Percentiles rank a stretch among this genome's conserved stretches.
Conservation (phyloP, 35 echinoderm and acorn worm species). For the Holothuria glaberrima region DNA sequence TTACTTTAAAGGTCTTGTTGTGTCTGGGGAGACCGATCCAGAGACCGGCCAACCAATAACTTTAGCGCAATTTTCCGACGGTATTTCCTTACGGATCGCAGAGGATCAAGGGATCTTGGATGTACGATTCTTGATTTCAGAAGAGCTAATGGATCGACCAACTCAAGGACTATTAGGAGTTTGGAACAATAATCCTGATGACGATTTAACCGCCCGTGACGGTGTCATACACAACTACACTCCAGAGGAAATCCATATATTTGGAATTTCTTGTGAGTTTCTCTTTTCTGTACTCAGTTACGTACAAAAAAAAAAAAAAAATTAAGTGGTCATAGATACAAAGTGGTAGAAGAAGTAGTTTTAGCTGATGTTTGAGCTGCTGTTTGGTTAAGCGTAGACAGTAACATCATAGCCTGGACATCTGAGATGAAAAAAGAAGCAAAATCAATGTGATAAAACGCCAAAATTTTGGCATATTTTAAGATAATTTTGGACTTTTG, state of each 20-base stretch:
- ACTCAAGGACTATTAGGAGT: neutral
- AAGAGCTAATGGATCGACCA: neutral
- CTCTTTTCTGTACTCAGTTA: neutral
- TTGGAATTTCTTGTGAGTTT: slow-evolving; percentile 35
- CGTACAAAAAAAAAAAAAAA: no score
- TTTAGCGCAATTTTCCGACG: neutral
- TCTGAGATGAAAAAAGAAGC: no score
- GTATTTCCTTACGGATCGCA: neutral
- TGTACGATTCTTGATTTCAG: slow-evolving; percentile 2
- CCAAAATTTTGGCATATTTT: no score
- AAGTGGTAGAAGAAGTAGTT: no score
- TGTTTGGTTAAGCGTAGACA: no score
- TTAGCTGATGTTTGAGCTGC: no score
- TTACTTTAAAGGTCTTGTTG: slow-evolving; percentile 11
- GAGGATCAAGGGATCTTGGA: neutral
- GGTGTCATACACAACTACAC: neutral
- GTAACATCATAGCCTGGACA: no score
- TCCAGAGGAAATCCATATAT: neutral
- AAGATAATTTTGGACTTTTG: no score
- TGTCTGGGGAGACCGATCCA: neutral
- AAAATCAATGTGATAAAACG: no score
- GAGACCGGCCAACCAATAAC: neutral
- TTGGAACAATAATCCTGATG: slow-evolving; percentile 5
- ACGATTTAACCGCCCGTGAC: slow-evolving; percentile 11
- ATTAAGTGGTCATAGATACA: no score